phyloP scores from a whole-genome alignment of 2,888 invertebrate species.

The Altica lythri region DNA sequence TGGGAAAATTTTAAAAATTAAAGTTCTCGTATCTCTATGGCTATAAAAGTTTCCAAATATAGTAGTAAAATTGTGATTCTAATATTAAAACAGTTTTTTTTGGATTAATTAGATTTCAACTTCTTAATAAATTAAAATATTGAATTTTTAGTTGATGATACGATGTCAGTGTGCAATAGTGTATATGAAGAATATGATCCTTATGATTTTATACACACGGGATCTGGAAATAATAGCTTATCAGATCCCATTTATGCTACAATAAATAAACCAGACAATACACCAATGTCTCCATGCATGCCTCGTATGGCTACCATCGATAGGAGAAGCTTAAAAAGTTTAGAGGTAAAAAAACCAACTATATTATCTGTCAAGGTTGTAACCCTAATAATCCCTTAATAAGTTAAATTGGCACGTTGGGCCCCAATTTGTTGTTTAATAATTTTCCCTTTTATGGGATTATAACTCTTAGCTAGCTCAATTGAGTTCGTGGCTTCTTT shows the following conservation, averaged over 20 bases:
- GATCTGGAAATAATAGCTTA: conserved; percentile 66
- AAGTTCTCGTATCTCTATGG: neutral
- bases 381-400: no score
- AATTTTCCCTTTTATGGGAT: no score
- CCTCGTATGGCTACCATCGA: conserved; percentile 60
- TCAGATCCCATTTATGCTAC: conserved; percentile 73
- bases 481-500: no score
- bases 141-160: conserved; percentile 56
- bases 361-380: neutral
- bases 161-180: conserved; percentile 65
- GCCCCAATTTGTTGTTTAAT: no score
- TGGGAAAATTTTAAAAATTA: no score
- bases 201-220: conserved; percentile 74
- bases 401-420: no score
- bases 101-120: neutral
- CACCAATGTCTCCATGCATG: conserved; percentile 56
- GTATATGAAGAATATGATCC: conserved; percentile 79
- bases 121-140: no score
- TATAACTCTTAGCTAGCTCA: no score
- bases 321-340: conserved; percentile 49
- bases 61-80: neutral
- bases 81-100: neutral
- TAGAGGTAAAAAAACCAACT: conserved; percentile 35
- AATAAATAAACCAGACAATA: conserved; percentile 63
- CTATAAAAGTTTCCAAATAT: neutral